These are phyloP conservation scores for Brachionus manjavacas DNA, from an alignment of 1,140 invertebrate species.

Conservation along the genomic window DNA sequence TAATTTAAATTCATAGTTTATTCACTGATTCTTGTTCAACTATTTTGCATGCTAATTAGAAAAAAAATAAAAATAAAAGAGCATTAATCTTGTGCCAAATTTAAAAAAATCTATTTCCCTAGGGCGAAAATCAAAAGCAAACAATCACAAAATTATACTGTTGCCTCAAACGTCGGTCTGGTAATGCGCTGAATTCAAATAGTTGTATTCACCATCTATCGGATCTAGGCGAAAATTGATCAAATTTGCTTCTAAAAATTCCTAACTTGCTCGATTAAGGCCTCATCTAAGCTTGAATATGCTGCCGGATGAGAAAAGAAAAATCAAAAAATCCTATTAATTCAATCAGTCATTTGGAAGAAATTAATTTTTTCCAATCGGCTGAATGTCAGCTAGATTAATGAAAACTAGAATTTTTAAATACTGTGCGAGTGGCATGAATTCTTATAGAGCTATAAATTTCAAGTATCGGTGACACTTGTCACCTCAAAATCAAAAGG, in stretches of 20 bases:
- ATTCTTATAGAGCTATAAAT: neutral
- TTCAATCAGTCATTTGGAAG: neutral
- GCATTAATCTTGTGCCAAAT: neutral
- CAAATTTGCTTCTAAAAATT: neutral
- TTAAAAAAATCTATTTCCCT: slow-evolving; percentile 9
- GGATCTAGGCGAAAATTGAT: neutral
- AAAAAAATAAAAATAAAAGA: neutral
- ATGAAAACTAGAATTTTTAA: neutral
- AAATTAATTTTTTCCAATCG: neutral
- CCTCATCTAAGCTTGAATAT: neutral
- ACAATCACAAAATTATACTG: neutral
- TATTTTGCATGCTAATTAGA: neutral
- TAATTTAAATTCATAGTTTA: neutral
- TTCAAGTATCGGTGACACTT: neutral
- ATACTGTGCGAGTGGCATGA: neutral
- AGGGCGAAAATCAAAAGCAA: neutral
- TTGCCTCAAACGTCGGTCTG: slow-evolving; percentile 17
- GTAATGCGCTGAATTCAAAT: slow-evolving; percentile 7
- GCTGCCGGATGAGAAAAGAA: neutral
- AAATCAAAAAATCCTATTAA: neutral
- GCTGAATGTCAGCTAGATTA: neutral
- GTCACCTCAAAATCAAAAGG: neutral
- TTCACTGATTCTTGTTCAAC: neutral
- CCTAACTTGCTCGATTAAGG: neutral
- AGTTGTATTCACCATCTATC: slow-evolving; percentile 4